Base-by-base conservation (phyloP, 2,797 vertebrate genomes). In the Diceros bicornis region DNA sequence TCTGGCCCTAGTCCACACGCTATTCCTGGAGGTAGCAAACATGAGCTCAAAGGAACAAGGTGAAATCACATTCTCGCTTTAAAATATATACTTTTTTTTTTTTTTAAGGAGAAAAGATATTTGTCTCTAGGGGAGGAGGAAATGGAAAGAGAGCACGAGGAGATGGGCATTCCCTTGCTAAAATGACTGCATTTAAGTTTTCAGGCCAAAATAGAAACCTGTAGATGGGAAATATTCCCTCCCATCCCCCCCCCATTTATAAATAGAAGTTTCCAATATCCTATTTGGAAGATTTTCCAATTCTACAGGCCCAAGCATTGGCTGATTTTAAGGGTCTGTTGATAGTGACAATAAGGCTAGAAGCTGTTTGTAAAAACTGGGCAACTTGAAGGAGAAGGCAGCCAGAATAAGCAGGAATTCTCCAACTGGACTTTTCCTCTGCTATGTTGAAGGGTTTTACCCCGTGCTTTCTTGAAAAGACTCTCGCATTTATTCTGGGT, bases 21-120 rank as follows among this genome's bases (percentile, higher is more conserved):
- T 99, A 98, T 99, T 99, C 99, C 98, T 98, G 98, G 99, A 99
- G 98, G 98, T 97, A 98, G 71, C 97, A 98, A 97, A 96, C 96
- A 97, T 68, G 81, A 98, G 97, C 95, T 97, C 91, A 94, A 96
- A 97, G 88, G 77, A 97, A 98, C 12, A 87, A 97, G 97, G 91
- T 95, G 96, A 97, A 97, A 95, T 97, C 96, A 94, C 82, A 96
- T 95, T 96, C 93, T 94, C n/a, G 7, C 71, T 83, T 96, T 96
- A 78, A 89, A 91, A 88, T 95, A 94, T 59, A 94, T 93, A 89
- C 41, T 13, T 79, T 96, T 79, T 66, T 75, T 92, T 88, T 82
- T 71, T 66, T 81, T 89, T 1, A 83, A 83, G 37, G 72, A 93
- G 74, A 79, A 93, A 86, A 96, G 64, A 11, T 87, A 94, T 74